These are phyloP conservation scores for Lasioglossum zephyrum DNA, from an alignment of 2,888 invertebrate species.

Conservation along the genomic window DNA sequence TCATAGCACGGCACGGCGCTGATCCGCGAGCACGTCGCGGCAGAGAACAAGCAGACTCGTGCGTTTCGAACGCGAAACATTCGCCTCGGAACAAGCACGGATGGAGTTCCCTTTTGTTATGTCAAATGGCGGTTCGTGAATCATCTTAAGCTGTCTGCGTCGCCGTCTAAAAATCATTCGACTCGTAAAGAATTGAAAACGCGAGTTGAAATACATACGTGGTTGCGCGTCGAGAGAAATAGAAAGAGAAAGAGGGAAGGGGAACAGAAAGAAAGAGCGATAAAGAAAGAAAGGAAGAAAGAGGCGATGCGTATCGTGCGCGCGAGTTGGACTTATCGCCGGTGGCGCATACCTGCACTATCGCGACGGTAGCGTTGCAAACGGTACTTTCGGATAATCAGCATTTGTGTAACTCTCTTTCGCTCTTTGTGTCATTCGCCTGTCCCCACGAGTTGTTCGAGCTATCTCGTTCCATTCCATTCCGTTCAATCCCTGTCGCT, in stretches of 20 bases:
- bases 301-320: conserved; percentile 23
- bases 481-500: conserved; percentile 30
- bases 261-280: not conserved
- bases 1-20: no score
- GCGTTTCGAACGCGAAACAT: not conserved
- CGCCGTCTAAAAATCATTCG: not conserved
- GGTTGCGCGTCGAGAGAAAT: not conserved
- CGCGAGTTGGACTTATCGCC: conserved; percentile 34
- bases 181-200: not conserved
- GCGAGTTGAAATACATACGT: not conserved
- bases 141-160: conserved; percentile 13
- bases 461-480: conserved; percentile 39
- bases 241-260: not conserved
- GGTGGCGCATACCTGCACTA: conserved; percentile 39
- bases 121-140: conserved; percentile 6
- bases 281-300: not conserved
- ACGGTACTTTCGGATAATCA: conserved; percentile 58
- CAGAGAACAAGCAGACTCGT: not conserved
- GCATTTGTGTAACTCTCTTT: conserved; percentile 52
- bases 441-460: conserved; percentile 26
- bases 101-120: conserved; percentile 5
- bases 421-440: conserved; percentile 47
- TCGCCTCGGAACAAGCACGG: not conserved
- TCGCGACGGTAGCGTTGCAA: conserved; percentile 48
- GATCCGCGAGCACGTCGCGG: not conserved